Base-by-base conservation (phyloP, 2,797 vertebrate species). In the Echiichthys vipera region DNA sequence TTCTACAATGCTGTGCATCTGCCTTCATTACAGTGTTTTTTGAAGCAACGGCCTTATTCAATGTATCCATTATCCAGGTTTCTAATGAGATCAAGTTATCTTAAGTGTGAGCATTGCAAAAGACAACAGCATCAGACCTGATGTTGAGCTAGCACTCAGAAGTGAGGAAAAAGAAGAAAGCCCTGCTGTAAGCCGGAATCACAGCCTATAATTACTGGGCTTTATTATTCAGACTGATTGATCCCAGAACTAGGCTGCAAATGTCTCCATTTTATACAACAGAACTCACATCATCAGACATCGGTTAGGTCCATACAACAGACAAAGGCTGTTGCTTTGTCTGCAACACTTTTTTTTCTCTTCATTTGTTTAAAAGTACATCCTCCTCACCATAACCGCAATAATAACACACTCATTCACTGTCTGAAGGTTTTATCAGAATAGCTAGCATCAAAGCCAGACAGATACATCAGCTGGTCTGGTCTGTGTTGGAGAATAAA, bases 181-280 rank as follows among this genome's bases (percentile, higher is more conserved):
- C 39, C 15, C 45, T 4, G 40, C 56, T 66, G 40, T 51, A 76
- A 75, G 46, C 62, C 20, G 27, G 81, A 84, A 85, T 83, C 83
- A 74, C 84, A 87, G 84, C 51, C 82, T 91, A 51, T 90, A 92
- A 93, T 93, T 91, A 91, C 86, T 20, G 42, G 29, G 74, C 89
- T 90, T 89, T 87, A 88, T 93, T 88, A 80, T 93, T 87, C 85
- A 87, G 61, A 84, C 79, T 77, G 89, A 94, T 91, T 92, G 91
- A 93, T 94, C 86, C 59, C 22, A 51, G 85, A 82, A 84, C 75
- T 51, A 70, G 82, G 84, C 90, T 83, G 88, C 74, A 89, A 89
- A 73, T 67, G 87, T 84, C 80, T 88, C 83, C 62, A 49, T 90
- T 87, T 86, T 77, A 20, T 63, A 71, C 56, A 77, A 72, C 62